Base-by-base conservation (phyloP, 2,888 invertebrate genomes). In the Ormyrus thymus region DNA sequence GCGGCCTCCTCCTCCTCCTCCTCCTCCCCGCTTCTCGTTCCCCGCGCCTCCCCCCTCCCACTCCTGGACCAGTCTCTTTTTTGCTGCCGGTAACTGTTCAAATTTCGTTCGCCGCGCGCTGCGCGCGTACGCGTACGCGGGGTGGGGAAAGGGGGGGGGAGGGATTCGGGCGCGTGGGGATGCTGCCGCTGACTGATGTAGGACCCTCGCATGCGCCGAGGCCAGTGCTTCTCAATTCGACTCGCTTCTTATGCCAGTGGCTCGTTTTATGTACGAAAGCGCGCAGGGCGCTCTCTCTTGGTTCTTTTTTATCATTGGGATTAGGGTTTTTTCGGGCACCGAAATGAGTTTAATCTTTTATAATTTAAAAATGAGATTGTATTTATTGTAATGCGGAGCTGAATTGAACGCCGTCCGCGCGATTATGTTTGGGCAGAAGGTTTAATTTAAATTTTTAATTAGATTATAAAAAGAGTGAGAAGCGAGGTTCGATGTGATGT, bases 21-120 rank as follows among this genome's bases (percentile, higher is more conserved):
- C 69, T 11, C 58, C n/a, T 50, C 9, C 46, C 72, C 71, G 82
- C 75, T 81, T 64, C 51, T 61, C 62, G 61, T 15, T 76, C 62
- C 61, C 62, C 59, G n/a, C 65, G 29, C 13, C 75, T 50, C 48
- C n/a, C 61, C 58, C 8, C 55, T 69, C 56, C 69, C 11, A 59
- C 61, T 76, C 66, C 80, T 50, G 66, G 51, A 76, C 77, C 76
- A 78, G 79, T 78, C 81, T 68, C 66, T 86, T 85, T 86, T 86
- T 86, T 84, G 85, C 87, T 85, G 84, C 84, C 86, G 85, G 86
- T 89, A 87, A 87, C 88, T 88, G 88, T 88, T 89, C 87, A 86
- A 88, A 89, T 89, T 89, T 89, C 86, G 87, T 86, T 85, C 84
- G 73, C 53, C 50, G 74, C 51, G 13, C 53, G 75, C 45, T 46